Conservation (phyloP, 2,888 invertebrate species). For the Drosophila aldrichi region DNA sequence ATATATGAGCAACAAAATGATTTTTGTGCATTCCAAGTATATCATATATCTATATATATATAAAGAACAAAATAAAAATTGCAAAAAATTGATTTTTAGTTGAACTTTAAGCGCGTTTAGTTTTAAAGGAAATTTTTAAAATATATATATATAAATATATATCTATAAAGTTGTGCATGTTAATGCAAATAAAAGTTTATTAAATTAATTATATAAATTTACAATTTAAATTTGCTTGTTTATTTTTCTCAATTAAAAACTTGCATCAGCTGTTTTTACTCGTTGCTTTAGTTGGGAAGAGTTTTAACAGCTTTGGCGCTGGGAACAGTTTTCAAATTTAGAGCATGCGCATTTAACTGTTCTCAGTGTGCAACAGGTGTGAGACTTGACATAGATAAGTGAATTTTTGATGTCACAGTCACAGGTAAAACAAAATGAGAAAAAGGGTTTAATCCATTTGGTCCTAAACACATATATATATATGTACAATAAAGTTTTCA, state of each 20-base stretch:
- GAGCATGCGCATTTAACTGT: conserved; percentile 59
- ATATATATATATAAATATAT: conserved; percentile 34
- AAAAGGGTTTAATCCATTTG: conserved; percentile 16
- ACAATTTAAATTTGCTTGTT: neutral
- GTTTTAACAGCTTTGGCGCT: conserved; percentile 35
- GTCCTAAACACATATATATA: neutral
- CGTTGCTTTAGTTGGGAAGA: conserved; percentile 40
- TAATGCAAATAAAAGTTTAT: conserved; percentile 72
- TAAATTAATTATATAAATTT: conserved; percentile 51
- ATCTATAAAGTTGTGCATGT: conserved; percentile 63
- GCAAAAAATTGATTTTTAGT: conserved; percentile 54
- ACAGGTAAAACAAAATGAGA: conserved; percentile 17
- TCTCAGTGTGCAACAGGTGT: conserved; percentile 61
- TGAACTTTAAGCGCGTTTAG: conserved; percentile 62
- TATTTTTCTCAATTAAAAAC: neutral
- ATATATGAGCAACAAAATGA: conserved; percentile 46
- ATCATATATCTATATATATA: conserved; percentile 55
- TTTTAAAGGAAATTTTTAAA: conserved; percentile 44
- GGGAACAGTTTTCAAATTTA: conserved; percentile 28
- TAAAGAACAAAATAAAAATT: conserved; percentile 8
- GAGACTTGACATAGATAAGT: conserved; percentile 55
- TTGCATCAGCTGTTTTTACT: conserved; percentile 15
- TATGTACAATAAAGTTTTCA: conserved; percentile 2
- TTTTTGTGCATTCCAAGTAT: conserved; percentile 78
- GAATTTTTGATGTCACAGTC: conserved; percentile 45